Conservation (phyloP, 2,797 vertebrate species). For the Mormyrops boulengeri region DNA sequence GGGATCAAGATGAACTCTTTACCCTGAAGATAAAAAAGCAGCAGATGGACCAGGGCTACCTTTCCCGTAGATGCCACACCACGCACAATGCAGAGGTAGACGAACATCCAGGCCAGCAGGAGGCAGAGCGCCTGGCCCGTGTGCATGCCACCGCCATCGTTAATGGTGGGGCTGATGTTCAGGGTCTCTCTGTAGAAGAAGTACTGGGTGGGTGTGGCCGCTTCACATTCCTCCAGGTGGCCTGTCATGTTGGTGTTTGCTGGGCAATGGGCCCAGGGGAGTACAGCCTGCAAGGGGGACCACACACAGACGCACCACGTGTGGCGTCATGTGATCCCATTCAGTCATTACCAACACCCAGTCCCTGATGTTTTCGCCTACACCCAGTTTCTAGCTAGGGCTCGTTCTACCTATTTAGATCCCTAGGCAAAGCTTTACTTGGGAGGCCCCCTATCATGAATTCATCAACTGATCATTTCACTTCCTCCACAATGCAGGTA, state of each 20-base stretch:
- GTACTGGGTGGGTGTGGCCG: conserved; percentile 76
- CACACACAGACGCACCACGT: neutral
- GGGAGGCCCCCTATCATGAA: neutral
- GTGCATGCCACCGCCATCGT: conserved; percentile 67
- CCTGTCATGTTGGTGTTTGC: conserved; percentile 69
- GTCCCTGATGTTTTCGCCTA: neutral
- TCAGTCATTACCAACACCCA: neutral
- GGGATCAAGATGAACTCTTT: neutral
- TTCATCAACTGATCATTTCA: neutral
- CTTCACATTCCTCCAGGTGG: conserved; percentile 73
- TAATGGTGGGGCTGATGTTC: conserved; percentile 76
- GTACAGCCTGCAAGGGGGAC: conserved; percentile 56
- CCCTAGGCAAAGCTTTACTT: neutral
- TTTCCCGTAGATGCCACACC: conserved; percentile 83
- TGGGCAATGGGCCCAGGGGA: conserved; percentile 84
- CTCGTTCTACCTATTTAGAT: neutral
- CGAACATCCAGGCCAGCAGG: conserved; percentile 75
- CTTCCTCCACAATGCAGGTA: neutral
- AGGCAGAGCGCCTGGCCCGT: conserved; percentile 76
- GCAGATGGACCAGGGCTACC: conserved; percentile 50
- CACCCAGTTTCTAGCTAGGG: neutral
- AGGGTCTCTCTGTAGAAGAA: conserved; percentile 92
- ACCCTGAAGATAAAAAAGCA: neutral
- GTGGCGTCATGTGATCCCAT: neutral
- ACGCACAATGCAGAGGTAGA: conserved; percentile 77